Percentiles rank a stretch among this genome's conserved stretches.
Conservation (phyloP, 2,888 invertebrate species). For the Leucozona laternaria region DNA sequence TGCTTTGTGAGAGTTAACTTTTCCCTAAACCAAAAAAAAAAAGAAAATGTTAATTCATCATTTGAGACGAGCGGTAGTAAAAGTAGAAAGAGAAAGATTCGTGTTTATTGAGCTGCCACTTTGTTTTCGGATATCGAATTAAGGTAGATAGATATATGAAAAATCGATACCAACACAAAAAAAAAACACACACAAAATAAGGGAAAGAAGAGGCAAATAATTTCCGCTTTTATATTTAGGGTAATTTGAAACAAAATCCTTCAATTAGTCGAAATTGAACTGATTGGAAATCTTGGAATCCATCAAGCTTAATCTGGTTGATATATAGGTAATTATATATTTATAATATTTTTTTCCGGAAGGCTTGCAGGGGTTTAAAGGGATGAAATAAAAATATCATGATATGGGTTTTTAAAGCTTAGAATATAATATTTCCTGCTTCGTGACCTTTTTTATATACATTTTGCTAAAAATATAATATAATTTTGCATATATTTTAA, state of each 20-base stretch:
- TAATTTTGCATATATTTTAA: no score
- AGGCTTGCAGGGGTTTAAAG: not conserved
- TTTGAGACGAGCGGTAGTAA: not conserved
- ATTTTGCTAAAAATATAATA: no score
- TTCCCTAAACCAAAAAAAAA: not conserved
- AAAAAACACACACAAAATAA: not conserved
- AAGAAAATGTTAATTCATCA: constrained; percentile 1
- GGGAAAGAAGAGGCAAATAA: not conserved
- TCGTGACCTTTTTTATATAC: no score
- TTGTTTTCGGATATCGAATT: constrained; percentile 33
- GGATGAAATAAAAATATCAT: not conserved
- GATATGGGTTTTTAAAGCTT: not conserved
- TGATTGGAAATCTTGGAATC: not conserved
- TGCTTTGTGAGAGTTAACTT: not conserved
- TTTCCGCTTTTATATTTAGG: not conserved
- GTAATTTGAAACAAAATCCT: not conserved
- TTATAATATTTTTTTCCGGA: not conserved
- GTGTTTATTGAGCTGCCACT: constrained; percentile 7
- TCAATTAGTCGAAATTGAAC: not conserved
- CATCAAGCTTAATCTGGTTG: not conserved
- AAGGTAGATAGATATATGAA: constrained; percentile 28
- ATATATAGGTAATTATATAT: no score
- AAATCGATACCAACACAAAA: constrained; percentile 1
- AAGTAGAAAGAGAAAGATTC: not conserved
- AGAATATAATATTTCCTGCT: no score